Base-by-base conservation (phyloP, 2,888 invertebrate species). In the Rhopalosiphum nymphaeae region DNA sequence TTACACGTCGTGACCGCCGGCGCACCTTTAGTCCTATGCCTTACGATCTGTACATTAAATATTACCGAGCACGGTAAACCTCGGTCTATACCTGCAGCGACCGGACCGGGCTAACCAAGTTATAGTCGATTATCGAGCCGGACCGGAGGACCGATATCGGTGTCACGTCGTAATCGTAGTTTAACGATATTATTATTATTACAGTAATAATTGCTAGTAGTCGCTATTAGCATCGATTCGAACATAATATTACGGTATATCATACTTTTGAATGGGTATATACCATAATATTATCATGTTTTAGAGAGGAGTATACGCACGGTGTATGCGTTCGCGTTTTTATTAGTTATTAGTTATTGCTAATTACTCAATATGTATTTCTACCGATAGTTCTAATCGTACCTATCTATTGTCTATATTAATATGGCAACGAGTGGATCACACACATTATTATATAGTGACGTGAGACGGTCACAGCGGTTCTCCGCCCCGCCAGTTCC, bases 401-500 rank as follows among this genome's bases (percentile, higher is more conserved):
- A 67, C 67, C n/a, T 36, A 67, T 7, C n/a, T 67, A 67, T 67
- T n/a, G 4, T 67, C 13, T 46, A 46, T 46, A 46, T 46, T 46
- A 46, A 46, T 46, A 13, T 16, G 21, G 36, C 21, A 36, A 36
- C 1, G 21, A 36, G 78, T 36, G 36, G 36, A 78, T 78, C 78
- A 42, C 21, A 21, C 9, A 36, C 16, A 53, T 53, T 53, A 49
- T 13, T 49, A 49, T 53, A 53, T 21, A 16, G 53, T 53, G 36
- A 78, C 36, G 36, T 21, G 36, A 78, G 78, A 78, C 78, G 78
- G 78, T 78, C 36, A 78, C 78, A 78, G 21, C 78, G 36, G 36
- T 78, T 78, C 78, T 78, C 36, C 78, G 36, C 78, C 78, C 78
- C 78, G 78, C 78, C 78, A 78, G 78, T 78, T 78, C 78, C 78